phyloP scores from a whole-genome alignment of 1,140 invertebrate genomes.

The Caerostris darwini region DNA sequence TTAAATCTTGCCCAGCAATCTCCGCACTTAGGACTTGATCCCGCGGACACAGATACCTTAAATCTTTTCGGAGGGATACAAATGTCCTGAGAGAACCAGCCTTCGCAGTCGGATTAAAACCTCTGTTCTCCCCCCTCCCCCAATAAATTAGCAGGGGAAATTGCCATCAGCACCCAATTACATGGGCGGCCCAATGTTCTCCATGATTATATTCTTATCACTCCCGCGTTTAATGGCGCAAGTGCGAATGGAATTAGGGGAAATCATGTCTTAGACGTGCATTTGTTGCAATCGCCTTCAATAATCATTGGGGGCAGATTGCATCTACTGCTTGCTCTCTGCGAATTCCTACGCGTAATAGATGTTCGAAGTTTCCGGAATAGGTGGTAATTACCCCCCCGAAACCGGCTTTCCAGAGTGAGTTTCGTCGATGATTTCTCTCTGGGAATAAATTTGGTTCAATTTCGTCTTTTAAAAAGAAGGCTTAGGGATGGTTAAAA shows the following conservation, averaged over 20 bases:
- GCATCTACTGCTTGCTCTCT: not conserved
- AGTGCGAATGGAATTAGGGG: slow-evolving; percentile 26
- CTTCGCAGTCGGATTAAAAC: slow-evolving; percentile 10
- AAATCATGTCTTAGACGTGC: slow-evolving; percentile 32
- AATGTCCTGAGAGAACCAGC: slow-evolving; percentile 9
- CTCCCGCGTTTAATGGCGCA: not conserved
- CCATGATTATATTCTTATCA: slow-evolving; percentile 32
- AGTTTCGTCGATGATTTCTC: slow-evolving; percentile 17
- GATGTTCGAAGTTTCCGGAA: slow-evolving; percentile 28
- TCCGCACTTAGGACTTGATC: not conserved
- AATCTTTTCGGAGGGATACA: not conserved
- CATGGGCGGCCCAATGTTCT: slow-evolving; percentile 21
- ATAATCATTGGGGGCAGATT: slow-evolving; percentile 26
- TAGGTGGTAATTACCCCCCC: not conserved
- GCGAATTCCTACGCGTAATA: not conserved
- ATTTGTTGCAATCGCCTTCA: slow-evolving; percentile 26
- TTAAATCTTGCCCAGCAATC: not conserved
- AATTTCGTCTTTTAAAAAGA: not conserved
- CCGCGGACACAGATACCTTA: slow-evolving; percentile 29
- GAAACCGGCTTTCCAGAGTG: not conserved
- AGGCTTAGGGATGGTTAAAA: slow-evolving; percentile 28
- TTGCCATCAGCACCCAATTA: slow-evolving; percentile 16
- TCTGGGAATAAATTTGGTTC: not conserved
- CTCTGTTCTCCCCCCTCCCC: not conserved
- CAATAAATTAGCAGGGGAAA: slow-evolving; percentile 33